Evolutionary conservation across 1,140 invertebrate species (phyloP), one percentile per base, ranked within the genome.

Genomic region (Nautilus pompilius): DNA sequence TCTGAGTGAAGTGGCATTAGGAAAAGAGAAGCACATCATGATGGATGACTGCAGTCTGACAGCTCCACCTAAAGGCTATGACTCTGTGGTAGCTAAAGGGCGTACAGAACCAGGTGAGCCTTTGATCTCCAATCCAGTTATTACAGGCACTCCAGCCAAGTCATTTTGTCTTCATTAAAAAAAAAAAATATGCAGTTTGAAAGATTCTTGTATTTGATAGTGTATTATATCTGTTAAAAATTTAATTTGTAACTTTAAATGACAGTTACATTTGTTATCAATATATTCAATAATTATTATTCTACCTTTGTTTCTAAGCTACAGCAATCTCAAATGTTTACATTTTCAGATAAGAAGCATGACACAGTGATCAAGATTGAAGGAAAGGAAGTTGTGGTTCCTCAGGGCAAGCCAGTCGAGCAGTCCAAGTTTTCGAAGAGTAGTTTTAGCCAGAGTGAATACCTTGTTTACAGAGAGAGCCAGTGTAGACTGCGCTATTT

Each of bases 1-100:
- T 64, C 70, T 84, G 58, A 82, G 81, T 66, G 83, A 85, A 68
- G 84, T 84, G 2, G 82, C 77, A 3, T 65, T 85, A 8, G 84
- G 84, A 22, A 83, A 83, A 56, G 79, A 83, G 61, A 63, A 82
- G 5, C 70, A 74, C 49, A 84, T 85, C 30, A 70, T 46, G 2
- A 41, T 45, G 13, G 81, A 80, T 60, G 70, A 85, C 62, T 51
- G 62, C 20, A 65, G 58, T 20, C 70, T 85, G 5, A 78, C 58
- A 10, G 49, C 67, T 53, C 73, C 84, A 20, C 84, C 84, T 2
- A 28, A 41, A 26, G 84, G 83, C 1, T 84, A 67, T 73, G 79
- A 84, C 65, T 81, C 74, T 67, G 73, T 85, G 10, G 71, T 84
- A 34, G 84, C 84, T 24, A 74, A 77, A 59, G 84, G 83, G 56